Evolutionary conservation across 2,888 invertebrate genomes (phyloP).

Genomic region (Tetrapedia diversipes): DNA sequence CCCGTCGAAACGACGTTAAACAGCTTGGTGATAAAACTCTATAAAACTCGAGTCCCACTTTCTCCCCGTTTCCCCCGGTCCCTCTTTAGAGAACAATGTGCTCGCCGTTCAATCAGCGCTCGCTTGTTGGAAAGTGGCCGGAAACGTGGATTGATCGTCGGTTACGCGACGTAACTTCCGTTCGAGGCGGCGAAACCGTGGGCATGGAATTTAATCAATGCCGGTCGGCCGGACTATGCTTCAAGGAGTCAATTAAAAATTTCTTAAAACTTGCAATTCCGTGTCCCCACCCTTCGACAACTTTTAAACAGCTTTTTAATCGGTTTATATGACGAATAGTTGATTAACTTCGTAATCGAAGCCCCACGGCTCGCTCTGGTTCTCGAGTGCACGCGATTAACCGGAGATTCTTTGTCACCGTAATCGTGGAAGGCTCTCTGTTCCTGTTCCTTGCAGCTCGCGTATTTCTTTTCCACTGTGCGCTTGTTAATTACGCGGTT

Average conservation of each 20-base stretch:
- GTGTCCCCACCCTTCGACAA: conserved; percentile 2
- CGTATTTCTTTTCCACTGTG: neutral
- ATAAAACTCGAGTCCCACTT: conserved; percentile 28
- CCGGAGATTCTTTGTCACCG: conserved; percentile 9
- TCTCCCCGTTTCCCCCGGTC: too few species aligned
- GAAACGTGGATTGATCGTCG: conserved; percentile 16
- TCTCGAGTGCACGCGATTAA: conserved; percentile 19
- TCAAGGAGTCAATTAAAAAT: conserved; percentile 49
- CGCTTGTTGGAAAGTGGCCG: neutral
- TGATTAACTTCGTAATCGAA: conserved; percentile 33
- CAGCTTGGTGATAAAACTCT: conserved; percentile 36
- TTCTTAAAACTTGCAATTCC: conserved; percentile 27
- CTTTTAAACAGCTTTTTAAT: conserved; percentile 44
- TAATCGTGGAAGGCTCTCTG: neutral
- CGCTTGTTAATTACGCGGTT: neutral
- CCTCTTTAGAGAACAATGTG: too few species aligned
- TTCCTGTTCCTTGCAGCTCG: neutral
- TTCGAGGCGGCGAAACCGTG: neutral
- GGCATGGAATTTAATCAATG: conserved; percentile 48
- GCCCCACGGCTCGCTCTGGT: neutral
- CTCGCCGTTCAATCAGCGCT: neutral
- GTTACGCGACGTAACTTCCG: conserved; percentile 8
- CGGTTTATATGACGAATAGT: conserved; percentile 32
- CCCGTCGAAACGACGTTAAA: conserved; percentile 34
- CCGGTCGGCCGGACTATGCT: neutral